A percentile compares a stretch with the other conserved stretches of the same genome.
These are phyloP conservation scores for Nesidiocoris tenuis DNA, from an alignment of 2,888 invertebrate species.

Conservation along the genomic window DNA sequence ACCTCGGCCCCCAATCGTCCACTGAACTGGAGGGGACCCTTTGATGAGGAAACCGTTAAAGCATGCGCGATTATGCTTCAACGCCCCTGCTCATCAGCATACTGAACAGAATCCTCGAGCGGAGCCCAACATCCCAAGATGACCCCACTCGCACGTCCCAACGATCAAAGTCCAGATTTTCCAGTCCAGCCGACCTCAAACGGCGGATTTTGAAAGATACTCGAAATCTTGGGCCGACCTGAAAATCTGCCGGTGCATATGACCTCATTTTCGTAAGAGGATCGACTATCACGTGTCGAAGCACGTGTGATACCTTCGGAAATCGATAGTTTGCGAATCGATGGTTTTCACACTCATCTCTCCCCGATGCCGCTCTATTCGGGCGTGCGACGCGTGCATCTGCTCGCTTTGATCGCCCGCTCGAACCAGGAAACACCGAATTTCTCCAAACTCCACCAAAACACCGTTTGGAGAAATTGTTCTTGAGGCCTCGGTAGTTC, in stretches of 20 bases:
- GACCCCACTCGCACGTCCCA: neutral
- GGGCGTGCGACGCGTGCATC: neutral
- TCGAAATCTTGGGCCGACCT: neutral
- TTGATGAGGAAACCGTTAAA: neutral
- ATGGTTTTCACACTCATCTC: neutral
- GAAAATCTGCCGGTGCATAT: neutral
- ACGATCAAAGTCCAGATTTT: neutral
- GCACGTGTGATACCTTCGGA: neutral
- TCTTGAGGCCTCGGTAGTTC: no score
- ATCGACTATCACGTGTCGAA: neutral
- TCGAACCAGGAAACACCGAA: neutral
- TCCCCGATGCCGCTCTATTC: neutral
- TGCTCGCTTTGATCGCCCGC: neutral
- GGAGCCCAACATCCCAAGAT: neutral
- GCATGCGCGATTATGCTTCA: neutral
- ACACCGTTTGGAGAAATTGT: no score
- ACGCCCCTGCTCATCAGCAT: neutral
- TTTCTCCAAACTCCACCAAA: neutral
- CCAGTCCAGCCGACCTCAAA: neutral
- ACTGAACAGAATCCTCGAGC: neutral
- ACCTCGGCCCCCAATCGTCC: neutral
- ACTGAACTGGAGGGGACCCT: neutral
- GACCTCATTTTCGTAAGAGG: neutral
- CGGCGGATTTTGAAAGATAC: neutral
- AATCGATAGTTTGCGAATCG: neutral